Conservation (phyloP, 2,113 vertebrate genomes). For the Paramormyrops kingsleyae region DNA sequence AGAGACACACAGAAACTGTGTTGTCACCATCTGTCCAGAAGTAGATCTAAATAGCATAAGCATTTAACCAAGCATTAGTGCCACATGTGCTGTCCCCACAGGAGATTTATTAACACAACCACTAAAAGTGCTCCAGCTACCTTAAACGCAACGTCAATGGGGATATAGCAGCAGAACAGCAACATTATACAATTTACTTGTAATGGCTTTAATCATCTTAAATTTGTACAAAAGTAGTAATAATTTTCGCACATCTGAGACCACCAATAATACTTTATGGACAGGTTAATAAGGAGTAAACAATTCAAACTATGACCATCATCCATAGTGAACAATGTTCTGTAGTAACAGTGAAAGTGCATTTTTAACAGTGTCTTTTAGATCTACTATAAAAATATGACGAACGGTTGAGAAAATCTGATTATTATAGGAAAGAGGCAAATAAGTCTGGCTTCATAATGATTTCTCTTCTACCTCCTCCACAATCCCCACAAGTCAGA, state of each 20-base stretch:
- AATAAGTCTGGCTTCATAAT: background rate
- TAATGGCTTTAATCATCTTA: background rate
- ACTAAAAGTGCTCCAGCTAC: background rate
- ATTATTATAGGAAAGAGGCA: background rate
- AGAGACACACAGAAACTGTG: constrained; percentile 15
- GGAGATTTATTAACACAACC: constrained; percentile 22
- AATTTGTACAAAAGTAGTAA: background rate
- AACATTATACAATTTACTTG: background rate
- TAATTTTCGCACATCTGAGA: background rate
- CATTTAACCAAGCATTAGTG: constrained; percentile 44
- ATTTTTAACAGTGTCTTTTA: background rate
- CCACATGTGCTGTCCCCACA: constrained; percentile 23
- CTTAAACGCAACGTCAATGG: constrained; percentile 12
- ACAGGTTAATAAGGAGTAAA: background rate
- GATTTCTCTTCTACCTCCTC: background rate
- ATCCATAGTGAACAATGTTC: background rate
- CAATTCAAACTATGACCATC: background rate
- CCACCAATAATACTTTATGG: background rate
- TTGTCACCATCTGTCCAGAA: constrained; percentile 45
- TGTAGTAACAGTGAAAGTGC: background rate
- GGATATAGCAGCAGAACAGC: background rate
- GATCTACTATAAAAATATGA: background rate
- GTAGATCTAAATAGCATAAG: constrained; percentile 43
- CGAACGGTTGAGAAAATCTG: background rate
- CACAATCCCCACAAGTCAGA: constrained; percentile 22